These are phyloP conservation scores for Dendrolimus pini DNA, from an alignment of 2,888 invertebrate species.

Conservation along the genomic window DNA sequence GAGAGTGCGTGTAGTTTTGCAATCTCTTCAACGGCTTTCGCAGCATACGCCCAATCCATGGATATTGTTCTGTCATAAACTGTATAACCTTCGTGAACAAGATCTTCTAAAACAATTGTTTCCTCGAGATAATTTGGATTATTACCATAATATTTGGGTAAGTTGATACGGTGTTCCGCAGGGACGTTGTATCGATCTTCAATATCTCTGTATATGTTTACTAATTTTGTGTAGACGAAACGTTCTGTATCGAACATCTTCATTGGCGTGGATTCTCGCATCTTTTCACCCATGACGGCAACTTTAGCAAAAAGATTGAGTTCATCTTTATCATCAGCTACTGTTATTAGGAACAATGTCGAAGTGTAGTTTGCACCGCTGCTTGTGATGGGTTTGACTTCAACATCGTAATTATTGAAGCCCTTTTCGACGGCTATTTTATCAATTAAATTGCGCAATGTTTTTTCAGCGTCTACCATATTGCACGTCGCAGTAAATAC, in stretches of 20 bases:
- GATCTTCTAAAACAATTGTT: constrained; percentile 5
- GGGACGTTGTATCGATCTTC: constrained; percentile 20
- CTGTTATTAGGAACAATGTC: constrained; percentile 1
- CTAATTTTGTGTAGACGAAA: constrained; percentile 19
- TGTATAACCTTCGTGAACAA: constrained; percentile 1
- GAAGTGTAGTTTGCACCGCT: constrained; percentile 5
- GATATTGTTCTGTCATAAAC: constrained; percentile 5
- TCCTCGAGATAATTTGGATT: constrained; percentile 1
- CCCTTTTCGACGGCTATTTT: constrained; percentile 1
- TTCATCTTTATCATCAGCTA: background rate
- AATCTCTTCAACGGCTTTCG: constrained; percentile 2
- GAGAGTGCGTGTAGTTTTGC: constrained; percentile 7
- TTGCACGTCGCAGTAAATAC: background rate
- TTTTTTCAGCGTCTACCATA: background rate
- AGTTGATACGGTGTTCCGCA: constrained; percentile 17
- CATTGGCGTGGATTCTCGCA: constrained; percentile 11
- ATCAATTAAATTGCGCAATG: background rate
- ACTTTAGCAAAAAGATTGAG: constrained; percentile 21
- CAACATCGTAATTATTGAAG: background rate
- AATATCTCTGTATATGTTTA: constrained; percentile 16
- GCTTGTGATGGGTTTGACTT: constrained; percentile 1
- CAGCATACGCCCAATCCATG: constrained; percentile 6
- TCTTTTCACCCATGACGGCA: constrained; percentile 14
- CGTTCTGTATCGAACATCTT: constrained; percentile 19
- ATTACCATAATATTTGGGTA: constrained; percentile 11